Percentiles rank a stretch among this genome's conserved stretches.
Conservation (phyloP, 2,888 invertebrate genomes). For the Tetrapedia diversipes region DNA sequence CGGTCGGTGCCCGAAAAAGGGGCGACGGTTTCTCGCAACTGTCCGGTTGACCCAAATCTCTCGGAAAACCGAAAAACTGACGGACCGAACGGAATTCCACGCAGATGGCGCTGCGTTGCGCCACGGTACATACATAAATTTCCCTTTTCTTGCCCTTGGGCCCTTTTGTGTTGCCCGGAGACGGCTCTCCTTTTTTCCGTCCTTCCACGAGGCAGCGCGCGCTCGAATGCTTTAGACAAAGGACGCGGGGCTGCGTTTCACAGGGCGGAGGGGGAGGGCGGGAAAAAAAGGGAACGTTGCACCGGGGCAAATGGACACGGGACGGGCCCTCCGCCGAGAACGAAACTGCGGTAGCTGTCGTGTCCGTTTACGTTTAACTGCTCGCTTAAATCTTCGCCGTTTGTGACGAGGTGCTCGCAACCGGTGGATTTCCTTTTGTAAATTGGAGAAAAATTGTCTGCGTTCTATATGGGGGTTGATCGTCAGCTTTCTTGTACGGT, state of each 20-base stretch:
- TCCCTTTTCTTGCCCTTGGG: conserved; percentile 67
- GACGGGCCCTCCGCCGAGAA: conserved; percentile 25
- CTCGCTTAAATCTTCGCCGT: conserved; percentile 29
- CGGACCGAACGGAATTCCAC: conserved; percentile 70
- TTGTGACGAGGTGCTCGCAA: not conserved
- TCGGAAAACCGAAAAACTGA: conserved; percentile 69
- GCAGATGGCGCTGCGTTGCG: conserved; percentile 76
- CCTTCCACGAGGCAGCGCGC: conserved; percentile 35
- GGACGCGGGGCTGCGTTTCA: conserved; percentile 41
- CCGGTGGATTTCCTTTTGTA: not conserved
- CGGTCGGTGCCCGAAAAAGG: conserved; percentile 59
- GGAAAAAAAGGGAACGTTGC: conserved; percentile 11
- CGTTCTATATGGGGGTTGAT: no score
- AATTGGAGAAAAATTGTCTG: not conserved
- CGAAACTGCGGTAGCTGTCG: conserved; percentile 50
- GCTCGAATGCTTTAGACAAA: conserved; percentile 62
- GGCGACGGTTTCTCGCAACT: conserved; percentile 67
- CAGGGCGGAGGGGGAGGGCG: not conserved
- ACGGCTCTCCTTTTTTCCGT: conserved; percentile 45
- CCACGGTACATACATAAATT: conserved; percentile 74
- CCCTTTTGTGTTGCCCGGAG: conserved; percentile 59
- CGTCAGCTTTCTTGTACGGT: no score
- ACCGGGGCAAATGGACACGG: conserved; percentile 41
- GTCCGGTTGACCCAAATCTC: conserved; percentile 75
- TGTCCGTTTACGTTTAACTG: conserved; percentile 52